Percentiles rank a stretch among this genome's conserved stretches.
Conservation (phyloP, 2,888 invertebrate genomes). For the Drosophila gaucha region DNA sequence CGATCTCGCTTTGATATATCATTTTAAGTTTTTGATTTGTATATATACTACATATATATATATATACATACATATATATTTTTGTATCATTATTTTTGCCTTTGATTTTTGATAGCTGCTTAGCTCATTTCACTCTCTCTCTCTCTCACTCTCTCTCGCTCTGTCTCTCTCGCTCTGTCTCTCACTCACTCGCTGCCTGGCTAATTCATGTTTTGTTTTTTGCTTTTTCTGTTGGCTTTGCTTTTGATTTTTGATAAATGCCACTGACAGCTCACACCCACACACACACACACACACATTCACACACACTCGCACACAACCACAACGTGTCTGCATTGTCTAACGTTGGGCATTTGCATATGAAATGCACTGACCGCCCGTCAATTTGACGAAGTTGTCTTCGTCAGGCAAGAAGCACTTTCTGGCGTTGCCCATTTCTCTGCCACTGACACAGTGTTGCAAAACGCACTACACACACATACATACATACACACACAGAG, state of each 20-base stretch:
- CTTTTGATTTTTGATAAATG: slow-evolving; percentile 67
- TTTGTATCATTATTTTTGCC: slow-evolving; percentile 20
- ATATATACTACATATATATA: neutral
- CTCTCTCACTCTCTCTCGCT: slow-evolving; percentile 7
- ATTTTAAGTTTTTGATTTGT: slow-evolving; percentile 5
- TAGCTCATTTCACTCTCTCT: slow-evolving; percentile 33
- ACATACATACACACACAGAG: neutral
- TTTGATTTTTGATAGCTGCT: slow-evolving; percentile 53
- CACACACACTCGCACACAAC: slow-evolving; percentile 3
- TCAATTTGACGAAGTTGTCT: slow-evolving; percentile 63
- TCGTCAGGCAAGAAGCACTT: too few species aligned
- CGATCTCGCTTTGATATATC: slow-evolving; percentile 33
- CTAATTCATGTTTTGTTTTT: slow-evolving; percentile 50
- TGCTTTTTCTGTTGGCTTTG: slow-evolving; percentile 44
- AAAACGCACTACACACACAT: neutral
- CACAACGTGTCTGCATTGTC: slow-evolving; percentile 6
- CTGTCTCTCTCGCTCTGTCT: slow-evolving; percentile 5
- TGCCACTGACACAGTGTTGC: slow-evolving; percentile 1
- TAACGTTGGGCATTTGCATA: slow-evolving; percentile 56
- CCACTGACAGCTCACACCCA: slow-evolving; percentile 41
- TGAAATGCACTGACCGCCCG: slow-evolving; percentile 29
- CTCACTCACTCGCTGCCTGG: slow-evolving; percentile 47
- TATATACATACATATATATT: slow-evolving; percentile 9
- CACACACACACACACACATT: slow-evolving; percentile 12
- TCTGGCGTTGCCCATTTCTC: too few species aligned